Conservation (phyloP, 1,140 invertebrate species). For the Aethina tumida region DNA sequence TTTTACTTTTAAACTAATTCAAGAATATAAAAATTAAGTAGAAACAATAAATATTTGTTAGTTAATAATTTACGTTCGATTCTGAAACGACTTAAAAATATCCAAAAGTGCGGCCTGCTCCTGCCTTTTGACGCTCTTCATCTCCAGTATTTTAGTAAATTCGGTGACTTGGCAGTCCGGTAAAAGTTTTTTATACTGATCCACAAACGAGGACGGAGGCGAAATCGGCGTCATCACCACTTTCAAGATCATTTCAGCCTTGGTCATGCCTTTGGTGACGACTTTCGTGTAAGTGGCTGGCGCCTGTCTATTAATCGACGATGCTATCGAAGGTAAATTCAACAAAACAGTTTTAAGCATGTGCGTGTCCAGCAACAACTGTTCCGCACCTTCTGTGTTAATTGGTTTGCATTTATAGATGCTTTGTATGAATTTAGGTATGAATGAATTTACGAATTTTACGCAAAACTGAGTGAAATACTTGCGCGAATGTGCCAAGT, state of each 20-base stretch:
- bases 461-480: constrained; percentile 98
- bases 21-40: no score
- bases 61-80: constrained; percentile 9
- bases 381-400: constrained; percentile 89
- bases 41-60: no score
- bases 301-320: constrained; percentile 74
- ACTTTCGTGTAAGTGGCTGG: constrained; percentile 79
- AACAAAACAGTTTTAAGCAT: constrained; percentile 94
- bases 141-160: constrained; percentile 93
- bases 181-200: constrained; percentile 83
- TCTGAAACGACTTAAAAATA: constrained; percentile 26
- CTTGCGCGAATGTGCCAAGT: constrained; percentile 88
- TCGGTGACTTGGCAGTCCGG: constrained; percentile 84
- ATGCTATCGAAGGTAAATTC: constrained; percentile 88
- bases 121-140: constrained; percentile 68
- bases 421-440: constrained; percentile 88
- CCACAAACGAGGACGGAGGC: constrained; percentile 76
- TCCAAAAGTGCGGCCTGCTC: constrained; percentile 31
- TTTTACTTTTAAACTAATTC: no score
- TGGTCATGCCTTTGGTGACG: constrained; percentile 91
- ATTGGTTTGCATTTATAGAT: constrained; percentile 93
- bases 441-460: constrained; percentile 91
- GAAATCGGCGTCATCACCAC: constrained; percentile 93
- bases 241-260: constrained; percentile 97
- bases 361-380: constrained; percentile 94